A percentile compares a stretch with the other conserved stretches of the same genome.
Evolutionary conservation across 2,888 invertebrate genomes (phyloP).

Genomic region (Apotomis capreana): DNA sequence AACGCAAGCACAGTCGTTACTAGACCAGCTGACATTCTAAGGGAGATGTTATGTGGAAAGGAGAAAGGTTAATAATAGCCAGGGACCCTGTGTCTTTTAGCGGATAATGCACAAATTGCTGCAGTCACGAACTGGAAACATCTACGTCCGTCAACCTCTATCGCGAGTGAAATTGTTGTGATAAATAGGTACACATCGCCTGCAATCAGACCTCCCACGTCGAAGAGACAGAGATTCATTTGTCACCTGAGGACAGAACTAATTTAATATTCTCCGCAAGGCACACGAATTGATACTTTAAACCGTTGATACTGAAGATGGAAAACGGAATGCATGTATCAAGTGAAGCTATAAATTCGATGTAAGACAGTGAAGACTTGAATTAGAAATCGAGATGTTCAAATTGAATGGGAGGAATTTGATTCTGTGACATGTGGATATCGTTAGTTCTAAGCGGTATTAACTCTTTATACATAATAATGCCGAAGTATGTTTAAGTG

Average conservation of each 20-base stretch:
- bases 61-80: conserved; percentile 68
- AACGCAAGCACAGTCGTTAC: conserved; percentile 40
- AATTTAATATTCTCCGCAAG: conserved; percentile 37
- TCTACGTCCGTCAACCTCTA: conserved; percentile 47
- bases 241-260: conserved; percentile 58
- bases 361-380: conserved; percentile 28
- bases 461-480: background rate
- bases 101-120: conserved; percentile 50
- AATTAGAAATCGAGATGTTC: conserved; percentile 42
- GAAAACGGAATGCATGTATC: background rate
- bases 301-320: conserved; percentile 16
- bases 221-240: conserved; percentile 56
- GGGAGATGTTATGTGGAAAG: conserved; percentile 54
- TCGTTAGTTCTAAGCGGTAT: conserved; percentile 14
- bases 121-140: conserved; percentile 63
- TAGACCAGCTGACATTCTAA: conserved; percentile 56
- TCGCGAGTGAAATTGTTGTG: conserved; percentile 69
- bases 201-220: conserved; percentile 68
- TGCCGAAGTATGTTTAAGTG: background rate
- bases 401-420: conserved; percentile 34
- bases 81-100: conserved; percentile 51
- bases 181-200: conserved; percentile 62
- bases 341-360: conserved; percentile 23
- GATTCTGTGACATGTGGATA: conserved; percentile 17
- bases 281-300: conserved; percentile 32